Conservation (phyloP, 2,113 vertebrate genomes). For the Mormyrus lacerda region DNA sequence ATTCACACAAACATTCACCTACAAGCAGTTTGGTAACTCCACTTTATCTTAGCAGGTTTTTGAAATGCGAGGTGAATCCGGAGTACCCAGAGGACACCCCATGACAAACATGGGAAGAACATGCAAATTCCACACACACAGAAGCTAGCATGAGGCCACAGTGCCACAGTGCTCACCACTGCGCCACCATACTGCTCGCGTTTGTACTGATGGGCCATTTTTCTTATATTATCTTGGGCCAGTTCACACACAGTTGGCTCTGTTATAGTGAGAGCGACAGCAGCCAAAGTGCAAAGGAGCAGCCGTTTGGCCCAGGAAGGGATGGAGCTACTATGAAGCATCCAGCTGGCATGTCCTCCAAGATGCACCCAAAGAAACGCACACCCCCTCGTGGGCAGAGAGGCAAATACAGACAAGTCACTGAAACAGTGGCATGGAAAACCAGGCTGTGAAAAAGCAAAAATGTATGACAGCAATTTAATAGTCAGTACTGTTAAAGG, state of each 20-base stretch:
- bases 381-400: not conserved
- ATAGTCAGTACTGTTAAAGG: not conserved
- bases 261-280: not conserved
- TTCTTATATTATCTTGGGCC: not conserved
- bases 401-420: not conserved
- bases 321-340: not conserved
- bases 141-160: not conserved
- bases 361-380: not conserved
- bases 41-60: not conserved
- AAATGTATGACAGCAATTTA: not conserved
- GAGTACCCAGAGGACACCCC: not conserved
- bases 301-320: not conserved
- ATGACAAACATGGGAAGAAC: not conserved
- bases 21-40: not conserved
- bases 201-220: not conserved
- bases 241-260: not conserved
- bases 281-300: not conserved
- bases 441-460: not conserved
- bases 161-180: not conserved
- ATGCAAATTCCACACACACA: not conserved
- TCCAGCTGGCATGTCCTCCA: not conserved
- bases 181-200: not conserved
- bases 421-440: not conserved
- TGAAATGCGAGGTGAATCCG: not conserved
- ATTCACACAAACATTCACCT: not conserved